Evolutionary conservation across 2,797 vertebrate genomes (phyloP).

Genomic region (Fistularia tabacaria): DNA sequence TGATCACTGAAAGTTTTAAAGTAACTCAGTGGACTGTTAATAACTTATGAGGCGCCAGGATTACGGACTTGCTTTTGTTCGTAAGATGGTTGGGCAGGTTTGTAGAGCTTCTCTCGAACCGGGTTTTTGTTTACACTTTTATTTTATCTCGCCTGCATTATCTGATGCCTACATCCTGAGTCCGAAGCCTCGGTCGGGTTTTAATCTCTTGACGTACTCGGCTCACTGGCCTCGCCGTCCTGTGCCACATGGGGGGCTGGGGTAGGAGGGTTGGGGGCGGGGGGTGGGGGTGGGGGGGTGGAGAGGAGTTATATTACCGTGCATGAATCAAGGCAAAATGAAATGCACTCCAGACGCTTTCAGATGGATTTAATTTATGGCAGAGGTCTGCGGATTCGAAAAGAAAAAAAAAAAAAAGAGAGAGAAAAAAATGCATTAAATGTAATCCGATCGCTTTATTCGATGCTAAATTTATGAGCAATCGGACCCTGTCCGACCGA

Average conservation of each 20-base stretch:
- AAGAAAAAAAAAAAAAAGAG: slow-evolving; percentile 1
- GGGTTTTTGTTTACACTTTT: slow-evolving; percentile 89
- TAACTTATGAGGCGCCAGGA: slow-evolving; percentile 67
- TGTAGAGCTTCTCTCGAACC: slow-evolving; percentile 65
- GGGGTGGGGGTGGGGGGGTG: slow-evolving; percentile 79
- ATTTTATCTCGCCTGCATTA: slow-evolving; percentile 82
- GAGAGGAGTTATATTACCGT: slow-evolving; percentile 89
- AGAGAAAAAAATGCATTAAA: slow-evolving; percentile 83
- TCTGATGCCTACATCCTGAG: slow-evolving; percentile 82
- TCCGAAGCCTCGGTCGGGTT: slow-evolving; percentile 80
- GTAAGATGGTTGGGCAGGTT: slow-evolving; percentile 69
- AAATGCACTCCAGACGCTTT: slow-evolving; percentile 90
- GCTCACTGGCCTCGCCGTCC: slow-evolving; percentile 60
- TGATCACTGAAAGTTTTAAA: slow-evolving; percentile 60
- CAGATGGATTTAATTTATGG: slow-evolving; percentile 94
- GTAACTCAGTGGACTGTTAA: slow-evolving; percentile 78
- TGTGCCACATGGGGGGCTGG: slow-evolving; percentile 79
- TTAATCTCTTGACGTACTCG: slow-evolving; percentile 81
- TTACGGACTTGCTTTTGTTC: slow-evolving; percentile 72
- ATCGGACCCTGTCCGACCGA: slow-evolving; percentile 74
- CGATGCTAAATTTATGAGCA: slow-evolving; percentile 83
- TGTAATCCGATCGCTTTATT: slow-evolving; percentile 91
- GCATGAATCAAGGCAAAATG: slow-evolving; percentile 91
- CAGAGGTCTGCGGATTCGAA: slow-evolving; percentile 80
- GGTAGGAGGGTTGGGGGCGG: slow-evolving; percentile 81